These are phyloP conservation scores for Hydraecia micacea DNA, from an alignment of 2,888 invertebrate genomes.

Conservation along the genomic window DNA sequence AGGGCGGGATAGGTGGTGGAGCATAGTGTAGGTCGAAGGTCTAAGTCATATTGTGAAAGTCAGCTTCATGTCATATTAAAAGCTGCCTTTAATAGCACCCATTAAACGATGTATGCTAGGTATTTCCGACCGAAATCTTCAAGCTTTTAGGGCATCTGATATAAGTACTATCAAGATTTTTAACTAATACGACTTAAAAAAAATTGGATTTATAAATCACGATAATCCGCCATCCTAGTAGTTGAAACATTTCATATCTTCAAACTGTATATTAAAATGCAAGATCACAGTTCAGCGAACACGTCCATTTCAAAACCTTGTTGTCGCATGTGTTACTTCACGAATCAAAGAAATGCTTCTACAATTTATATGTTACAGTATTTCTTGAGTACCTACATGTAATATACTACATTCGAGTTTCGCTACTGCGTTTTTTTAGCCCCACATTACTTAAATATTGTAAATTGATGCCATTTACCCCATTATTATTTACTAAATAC, in stretches of 20 bases:
- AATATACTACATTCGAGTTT: constrained; percentile 4
- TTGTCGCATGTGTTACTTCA: constrained; percentile 53
- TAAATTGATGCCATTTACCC: not conserved
- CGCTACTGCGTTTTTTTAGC: constrained; percentile 5
- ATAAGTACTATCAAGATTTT: too few relatives aligned
- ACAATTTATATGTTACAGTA: not conserved
- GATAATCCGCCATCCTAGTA: not conserved
- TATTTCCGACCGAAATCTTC: not conserved
- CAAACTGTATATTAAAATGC: constrained; percentile 12
- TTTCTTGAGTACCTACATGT: constrained; percentile 12
- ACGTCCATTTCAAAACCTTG: constrained; percentile 61
- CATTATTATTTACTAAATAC: constrained; percentile 9
- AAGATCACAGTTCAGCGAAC: constrained; percentile 9
- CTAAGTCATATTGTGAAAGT: too few relatives aligned
- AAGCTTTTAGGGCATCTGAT: not conserved
- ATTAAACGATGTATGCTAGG: not conserved
- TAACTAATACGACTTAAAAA: too few relatives aligned
- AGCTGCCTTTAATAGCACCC: too few relatives aligned
- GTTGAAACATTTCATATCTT: constrained; percentile 2
- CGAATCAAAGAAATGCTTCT: constrained; percentile 14
- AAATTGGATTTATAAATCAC: not conserved
- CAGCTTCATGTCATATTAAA: not conserved
- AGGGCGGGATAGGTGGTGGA: too few relatives aligned
- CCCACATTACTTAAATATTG: not conserved
- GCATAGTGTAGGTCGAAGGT: too few relatives aligned